Evolutionary conservation across 2,113 vertebrate species (phyloP), one percentile per base, ranked within the genome.

Genomic region (Tricholaema leucomelas): DNA sequence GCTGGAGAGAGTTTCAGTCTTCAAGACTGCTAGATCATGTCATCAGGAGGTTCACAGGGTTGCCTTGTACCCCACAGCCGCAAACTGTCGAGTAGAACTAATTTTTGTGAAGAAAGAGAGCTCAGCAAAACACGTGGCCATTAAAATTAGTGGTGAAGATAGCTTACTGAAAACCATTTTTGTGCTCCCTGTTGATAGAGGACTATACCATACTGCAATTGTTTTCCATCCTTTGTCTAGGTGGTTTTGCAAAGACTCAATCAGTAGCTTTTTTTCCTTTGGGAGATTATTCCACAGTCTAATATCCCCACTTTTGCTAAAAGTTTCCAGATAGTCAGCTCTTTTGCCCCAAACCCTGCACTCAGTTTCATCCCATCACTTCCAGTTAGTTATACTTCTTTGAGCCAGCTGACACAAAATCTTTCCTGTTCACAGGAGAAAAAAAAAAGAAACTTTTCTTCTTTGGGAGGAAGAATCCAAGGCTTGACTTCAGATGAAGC

Each of bases 271-370:
- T 1, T 0, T 54, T 87, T 88, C 93, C 79, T 72, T 48, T 17
- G 42, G 38, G 76, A 94, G 44, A 19, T 74, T 72, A 90, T 94
- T 86, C 80, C 48, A 72, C 54, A 72, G 65, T n/a, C 23, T 91
- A 85, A 87, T 87, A 90, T 77, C 92, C 27, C 35, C n/a, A 72
- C 42, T 91, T 95, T 78, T 84, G 77, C 50, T 95, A 95, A 96
- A 58, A 72, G 90, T 81, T 96, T 94, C 90, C 94, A 96, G 92
- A 91, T 83, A 90, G 15, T 24, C 58, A 58, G 33, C 14, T 73
- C 38, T 65, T 16, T 20, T 20, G 35, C 6, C 1, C 6, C 5
- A 25, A 30, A 16, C 66, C 54, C 40, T 15, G 7, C 28, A 33
- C 2, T 14, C 48, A 28, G 67, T 85, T 91, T 92, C 52, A 81